Evolutionary conservation across 2,888 invertebrate species (phyloP).

Genomic region (Coremacera marginata): DNA sequence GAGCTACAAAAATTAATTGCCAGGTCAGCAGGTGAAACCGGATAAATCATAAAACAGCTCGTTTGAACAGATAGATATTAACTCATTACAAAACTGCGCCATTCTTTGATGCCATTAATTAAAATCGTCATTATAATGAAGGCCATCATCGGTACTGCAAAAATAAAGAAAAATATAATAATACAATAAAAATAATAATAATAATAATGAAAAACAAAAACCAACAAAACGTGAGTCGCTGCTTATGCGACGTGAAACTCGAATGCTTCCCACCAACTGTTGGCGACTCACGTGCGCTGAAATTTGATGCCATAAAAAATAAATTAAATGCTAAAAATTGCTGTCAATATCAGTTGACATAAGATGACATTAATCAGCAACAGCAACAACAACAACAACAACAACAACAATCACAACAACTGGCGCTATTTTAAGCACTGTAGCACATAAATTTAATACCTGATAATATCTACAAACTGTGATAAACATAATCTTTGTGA

Average conservation of each 20-base stretch:
- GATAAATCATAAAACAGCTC: no score
- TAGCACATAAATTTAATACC: slow-evolving; percentile 18
- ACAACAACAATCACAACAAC: background rate
- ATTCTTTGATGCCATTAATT: slow-evolving; percentile 10
- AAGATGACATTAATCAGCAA: slow-evolving; percentile 12
- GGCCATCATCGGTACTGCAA: no score
- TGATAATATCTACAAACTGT: slow-evolving; percentile 7
- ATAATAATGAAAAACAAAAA: no score
- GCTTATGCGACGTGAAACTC: slow-evolving; percentile 4
- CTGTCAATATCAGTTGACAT: slow-evolving; percentile 30
- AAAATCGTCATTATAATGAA: background rate
- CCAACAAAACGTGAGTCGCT: no score
- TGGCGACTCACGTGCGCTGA: slow-evolving; percentile 23
- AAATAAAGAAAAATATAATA: no score
- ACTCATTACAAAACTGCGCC: slow-evolving; percentile 8
- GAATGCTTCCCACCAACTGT: background rate
- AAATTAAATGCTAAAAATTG: slow-evolving; percentile 16
- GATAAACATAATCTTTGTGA: background rate
- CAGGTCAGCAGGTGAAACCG: no score
- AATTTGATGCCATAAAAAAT: slow-evolving; percentile 18
- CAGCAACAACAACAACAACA: slow-evolving; percentile 12
- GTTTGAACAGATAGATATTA: background rate
- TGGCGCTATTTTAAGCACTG: background rate
- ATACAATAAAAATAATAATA: no score
- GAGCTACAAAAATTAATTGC: no score